phyloP scores from a whole-genome alignment of 1,140 invertebrate genomes.

The Cyphomyrmex costatus region DNA sequence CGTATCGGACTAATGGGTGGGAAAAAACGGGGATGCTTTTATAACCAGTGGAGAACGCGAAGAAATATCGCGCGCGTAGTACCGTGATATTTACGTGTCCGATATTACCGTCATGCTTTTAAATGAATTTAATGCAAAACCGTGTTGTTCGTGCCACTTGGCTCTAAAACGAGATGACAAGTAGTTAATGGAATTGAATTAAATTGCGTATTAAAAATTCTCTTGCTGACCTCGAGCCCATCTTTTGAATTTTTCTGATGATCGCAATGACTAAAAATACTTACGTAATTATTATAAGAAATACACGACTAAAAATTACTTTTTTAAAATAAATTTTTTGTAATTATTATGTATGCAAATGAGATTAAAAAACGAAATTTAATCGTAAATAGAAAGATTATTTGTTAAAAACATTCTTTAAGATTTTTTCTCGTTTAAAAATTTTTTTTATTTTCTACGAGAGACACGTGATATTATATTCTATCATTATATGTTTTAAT shows the following conservation, averaged over 20 bases:
- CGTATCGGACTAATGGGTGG: slow-evolving; percentile 31
- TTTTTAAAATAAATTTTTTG: background rate
- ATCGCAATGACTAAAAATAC: background rate
- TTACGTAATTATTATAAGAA: no score
- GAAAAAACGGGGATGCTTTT: slow-evolving; percentile 53
- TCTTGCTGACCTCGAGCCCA: background rate
- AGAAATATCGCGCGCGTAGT: slow-evolving; percentile 15
- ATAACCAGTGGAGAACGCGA: slow-evolving; percentile 34
- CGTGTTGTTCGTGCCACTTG: background rate
- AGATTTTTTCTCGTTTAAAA: background rate
- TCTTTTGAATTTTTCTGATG: background rate
- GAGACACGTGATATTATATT: background rate
- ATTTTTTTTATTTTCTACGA: background rate
- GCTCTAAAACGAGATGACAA: background rate
- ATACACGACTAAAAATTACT: slow-evolving; percentile 2
- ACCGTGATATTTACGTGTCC: slow-evolving; percentile 14
- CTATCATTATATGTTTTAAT: background rate
- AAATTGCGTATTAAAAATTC: background rate
- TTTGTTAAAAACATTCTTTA: background rate
- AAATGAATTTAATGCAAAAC: slow-evolving; percentile 35
- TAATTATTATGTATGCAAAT: background rate
- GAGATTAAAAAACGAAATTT: background rate
- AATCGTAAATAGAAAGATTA: background rate
- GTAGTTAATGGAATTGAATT: background rate
- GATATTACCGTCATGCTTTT: slow-evolving; percentile 18